phyloP scores from a whole-genome alignment of 2,888 invertebrate species.

The Trissolcus japonicus region DNA sequence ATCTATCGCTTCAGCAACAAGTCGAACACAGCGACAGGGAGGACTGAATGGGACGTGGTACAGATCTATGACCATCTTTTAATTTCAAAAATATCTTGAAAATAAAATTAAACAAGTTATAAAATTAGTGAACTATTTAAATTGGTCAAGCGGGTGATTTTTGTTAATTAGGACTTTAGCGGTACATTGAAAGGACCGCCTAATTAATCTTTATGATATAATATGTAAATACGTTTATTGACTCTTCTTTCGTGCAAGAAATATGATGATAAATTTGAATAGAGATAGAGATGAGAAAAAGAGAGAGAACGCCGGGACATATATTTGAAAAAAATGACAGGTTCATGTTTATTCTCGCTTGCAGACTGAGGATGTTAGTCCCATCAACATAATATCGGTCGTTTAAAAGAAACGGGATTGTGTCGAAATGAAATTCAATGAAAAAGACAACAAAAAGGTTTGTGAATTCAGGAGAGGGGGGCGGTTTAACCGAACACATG shows the following conservation, averaged over 20 bases:
- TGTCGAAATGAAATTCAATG: conserved; percentile 8
- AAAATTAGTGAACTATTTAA: no score
- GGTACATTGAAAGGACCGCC: conserved; percentile 26
- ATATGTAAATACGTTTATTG: conserved; percentile 19
- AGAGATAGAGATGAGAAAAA: conserved; percentile 3
- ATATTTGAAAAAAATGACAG: conserved; percentile 38
- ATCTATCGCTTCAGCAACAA: conserved; percentile 73
- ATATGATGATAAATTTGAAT: conserved; percentile 13
- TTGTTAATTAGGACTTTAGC: background rate
- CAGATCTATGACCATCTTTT: conserved; percentile 68
- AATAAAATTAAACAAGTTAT: no score
- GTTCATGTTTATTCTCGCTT: conserved; percentile 21
- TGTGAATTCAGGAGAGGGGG: background rate
- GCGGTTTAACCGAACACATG: conserved; percentile 3
- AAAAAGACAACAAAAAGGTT: no score
- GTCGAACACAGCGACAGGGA: conserved; percentile 73
- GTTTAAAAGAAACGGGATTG: conserved; percentile 11
- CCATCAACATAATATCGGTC: conserved; percentile 11
- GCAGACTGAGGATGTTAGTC: background rate
- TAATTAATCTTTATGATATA: conserved; percentile 28
- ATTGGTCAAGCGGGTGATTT: no score
- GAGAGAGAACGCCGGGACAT: conserved; percentile 12
- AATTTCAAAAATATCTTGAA: no score
- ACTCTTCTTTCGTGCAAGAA: conserved; percentile 9
- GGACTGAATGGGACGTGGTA: conserved; percentile 69